These are phyloP conservation scores for Leuctra nigra DNA, from an alignment of 2,888 invertebrate species.

Conservation along the genomic window DNA sequence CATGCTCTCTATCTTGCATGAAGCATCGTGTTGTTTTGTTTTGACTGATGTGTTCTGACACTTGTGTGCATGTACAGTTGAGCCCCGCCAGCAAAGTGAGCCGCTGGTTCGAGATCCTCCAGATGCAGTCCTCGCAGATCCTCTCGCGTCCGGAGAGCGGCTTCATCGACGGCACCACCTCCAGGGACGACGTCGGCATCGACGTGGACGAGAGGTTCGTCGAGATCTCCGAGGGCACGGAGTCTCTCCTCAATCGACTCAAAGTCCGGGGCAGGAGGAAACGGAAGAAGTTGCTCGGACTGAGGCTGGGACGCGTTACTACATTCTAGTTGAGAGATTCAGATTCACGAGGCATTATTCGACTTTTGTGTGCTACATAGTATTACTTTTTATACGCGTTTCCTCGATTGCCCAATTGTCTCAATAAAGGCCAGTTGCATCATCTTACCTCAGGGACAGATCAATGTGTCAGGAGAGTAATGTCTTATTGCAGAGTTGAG, in stretches of 20 bases:
- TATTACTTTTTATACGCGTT: too few species aligned
- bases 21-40: too few species aligned
- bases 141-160: slow-evolving; percentile 68
- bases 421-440: too few species aligned
- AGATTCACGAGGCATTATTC: neutral
- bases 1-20: too few species aligned
- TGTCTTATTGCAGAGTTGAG: too few species aligned
- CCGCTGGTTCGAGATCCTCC: slow-evolving; percentile 71
- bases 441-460: too few species aligned
- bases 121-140: slow-evolving; percentile 44
- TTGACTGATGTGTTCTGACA: too few species aligned
- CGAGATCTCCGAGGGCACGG: slow-evolving; percentile 57
- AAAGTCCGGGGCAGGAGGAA: slow-evolving; percentile 52
- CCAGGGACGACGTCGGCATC: slow-evolving; percentile 43
- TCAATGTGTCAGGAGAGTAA: too few species aligned
- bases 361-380: too few species aligned
- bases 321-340: slow-evolving; percentile 47
- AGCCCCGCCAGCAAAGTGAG: slow-evolving; percentile 72
- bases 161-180: slow-evolving; percentile 59
- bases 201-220: slow-evolving; percentile 45
- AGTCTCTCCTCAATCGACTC: slow-evolving; percentile 57
- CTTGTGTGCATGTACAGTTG: slow-evolving; percentile 57
- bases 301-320: slow-evolving; percentile 65
- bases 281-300: slow-evolving; percentile 58
- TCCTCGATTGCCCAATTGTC: too few species aligned